Evolutionary conservation across 2,888 invertebrate genomes (phyloP).

Genomic region (Stenodera caucasica): DNA sequence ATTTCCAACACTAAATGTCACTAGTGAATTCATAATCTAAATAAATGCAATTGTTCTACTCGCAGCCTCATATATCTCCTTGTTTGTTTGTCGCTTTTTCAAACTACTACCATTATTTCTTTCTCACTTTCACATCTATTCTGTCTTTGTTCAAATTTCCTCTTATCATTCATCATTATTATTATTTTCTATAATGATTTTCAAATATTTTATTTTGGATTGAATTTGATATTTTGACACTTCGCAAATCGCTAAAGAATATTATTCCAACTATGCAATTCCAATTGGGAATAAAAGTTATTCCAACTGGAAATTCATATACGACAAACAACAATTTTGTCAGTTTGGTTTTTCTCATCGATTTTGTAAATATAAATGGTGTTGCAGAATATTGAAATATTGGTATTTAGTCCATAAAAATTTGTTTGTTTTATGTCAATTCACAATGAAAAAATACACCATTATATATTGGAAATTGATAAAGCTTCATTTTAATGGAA

Average conservation of each 20-base stretch:
- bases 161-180: not conserved
- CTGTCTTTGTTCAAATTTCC: not conserved
- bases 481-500: not conserved
- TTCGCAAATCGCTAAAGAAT: not conserved
- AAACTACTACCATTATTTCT: not conserved
- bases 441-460: not conserved
- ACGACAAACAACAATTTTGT: constrained; percentile 5
- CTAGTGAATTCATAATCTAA: constrained; percentile 5
- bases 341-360: not conserved
- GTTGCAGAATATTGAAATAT: not conserved
- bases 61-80: not conserved
- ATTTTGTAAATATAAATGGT: not conserved
- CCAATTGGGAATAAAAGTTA: constrained; percentile 1
- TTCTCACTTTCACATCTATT: not conserved
- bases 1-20: not conserved
- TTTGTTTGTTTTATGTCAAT: not conserved
- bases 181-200: too few relatives aligned
- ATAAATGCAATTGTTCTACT: constrained; percentile 4
- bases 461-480: not conserved
- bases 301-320: not conserved
- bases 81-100: constrained; percentile 1
- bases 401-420: not conserved
- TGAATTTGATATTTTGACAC: constrained; percentile 1
- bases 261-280: not conserved
- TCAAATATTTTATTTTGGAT: not conserved